Evolutionary conservation across 2,113 vertebrate genomes (phyloP).

Genomic region (Serilophus lunatus): DNA sequence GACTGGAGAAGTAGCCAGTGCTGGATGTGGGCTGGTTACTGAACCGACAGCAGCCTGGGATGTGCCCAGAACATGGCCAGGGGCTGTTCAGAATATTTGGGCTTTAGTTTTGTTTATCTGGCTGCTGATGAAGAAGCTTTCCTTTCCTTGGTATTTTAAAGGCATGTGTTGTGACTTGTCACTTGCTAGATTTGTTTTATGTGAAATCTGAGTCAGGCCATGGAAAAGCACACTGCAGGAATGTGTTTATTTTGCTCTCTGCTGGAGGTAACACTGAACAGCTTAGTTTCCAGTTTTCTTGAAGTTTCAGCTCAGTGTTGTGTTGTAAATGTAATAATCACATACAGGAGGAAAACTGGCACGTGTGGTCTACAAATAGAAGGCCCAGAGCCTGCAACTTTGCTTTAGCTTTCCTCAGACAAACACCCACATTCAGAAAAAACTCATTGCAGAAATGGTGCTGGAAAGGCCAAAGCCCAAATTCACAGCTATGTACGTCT

Average conservation of each 20-base stretch:
- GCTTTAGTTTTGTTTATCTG: not conserved
- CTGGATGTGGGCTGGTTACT: not conserved
- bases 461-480: not conserved
- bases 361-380: not conserved
- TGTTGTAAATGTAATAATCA: not conserved
- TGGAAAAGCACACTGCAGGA: not conserved
- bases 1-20: not conserved
- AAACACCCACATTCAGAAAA: not conserved
- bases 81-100: not conserved
- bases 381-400: not conserved
- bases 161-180: not conserved
- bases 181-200: not conserved
- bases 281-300: not conserved
- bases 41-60: not conserved
- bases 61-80: not conserved
- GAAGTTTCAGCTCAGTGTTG: not conserved
- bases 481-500: not conserved
- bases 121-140: conserved; percentile 32
- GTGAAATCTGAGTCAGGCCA: not conserved
- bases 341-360: not conserved
- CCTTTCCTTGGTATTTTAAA: not conserved
- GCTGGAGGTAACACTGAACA: not conserved
- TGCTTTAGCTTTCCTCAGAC: not conserved
- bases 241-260: conserved; percentile 27
- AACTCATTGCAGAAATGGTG: not conserved